phyloP scores from a whole-genome alignment of 2,113 vertebrate species.

The Ophthalmolycus amberensis region DNA sequence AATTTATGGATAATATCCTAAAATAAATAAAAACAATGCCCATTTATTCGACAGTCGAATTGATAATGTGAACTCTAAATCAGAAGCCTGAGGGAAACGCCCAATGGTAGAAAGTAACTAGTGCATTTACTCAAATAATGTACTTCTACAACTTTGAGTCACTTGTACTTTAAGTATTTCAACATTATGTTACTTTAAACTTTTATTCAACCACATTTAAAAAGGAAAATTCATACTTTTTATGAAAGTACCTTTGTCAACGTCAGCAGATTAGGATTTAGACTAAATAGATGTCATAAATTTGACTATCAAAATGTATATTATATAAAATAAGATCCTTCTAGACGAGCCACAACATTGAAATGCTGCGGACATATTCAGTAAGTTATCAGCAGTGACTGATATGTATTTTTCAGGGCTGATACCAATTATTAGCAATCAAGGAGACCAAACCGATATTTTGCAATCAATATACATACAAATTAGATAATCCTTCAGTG shows the following conservation, averaged over 20 bases:
- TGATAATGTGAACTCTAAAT: background rate
- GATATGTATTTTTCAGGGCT: too few species aligned
- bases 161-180: background rate
- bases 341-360: too few species aligned
- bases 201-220: background rate
- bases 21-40: background rate
- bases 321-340: background rate
- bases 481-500: too few species aligned
- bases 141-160: too few species aligned
- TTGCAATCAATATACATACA: too few species aligned
- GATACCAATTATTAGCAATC: too few species aligned
- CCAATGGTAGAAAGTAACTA: background rate
- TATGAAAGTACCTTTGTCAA: background rate
- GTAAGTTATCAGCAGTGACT: background rate
- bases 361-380: background rate
- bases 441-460: too few species aligned
- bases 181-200: background rate
- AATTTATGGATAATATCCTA: background rate
- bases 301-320: background rate
- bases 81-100: background rate
- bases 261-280: background rate
- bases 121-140: background rate
- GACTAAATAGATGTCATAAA: background rate
- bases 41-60: background rate
- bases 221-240: background rate